phyloP scores from a whole-genome alignment of 1,140 invertebrate genomes.

The Carposina sasakii region DNA sequence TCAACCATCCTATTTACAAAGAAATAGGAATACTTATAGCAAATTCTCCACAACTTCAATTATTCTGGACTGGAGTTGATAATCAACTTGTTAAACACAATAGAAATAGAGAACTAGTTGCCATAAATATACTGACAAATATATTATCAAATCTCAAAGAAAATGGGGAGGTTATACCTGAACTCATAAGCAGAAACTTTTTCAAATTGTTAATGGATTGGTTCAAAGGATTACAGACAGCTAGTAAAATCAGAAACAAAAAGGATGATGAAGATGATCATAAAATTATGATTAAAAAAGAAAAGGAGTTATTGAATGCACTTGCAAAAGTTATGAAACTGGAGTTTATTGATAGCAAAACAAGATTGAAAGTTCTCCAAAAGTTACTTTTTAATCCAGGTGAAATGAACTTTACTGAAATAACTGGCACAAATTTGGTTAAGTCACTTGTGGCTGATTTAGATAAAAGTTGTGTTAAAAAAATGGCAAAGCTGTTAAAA shows the following conservation, averaged over 20 bases:
- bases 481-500: constrained; percentile 74
- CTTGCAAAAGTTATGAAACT: constrained; percentile 69
- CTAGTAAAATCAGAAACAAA: constrained; percentile 57
- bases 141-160: constrained; percentile 69
- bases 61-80: constrained; percentile 75
- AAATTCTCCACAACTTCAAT: constrained; percentile 56
- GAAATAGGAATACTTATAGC: constrained; percentile 70
- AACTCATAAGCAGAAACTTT: constrained; percentile 72
- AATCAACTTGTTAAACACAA: constrained; percentile 74
- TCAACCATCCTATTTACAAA: constrained; percentile 76
- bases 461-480: constrained; percentile 75
- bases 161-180: constrained; percentile 63
- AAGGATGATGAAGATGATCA: constrained; percentile 64
- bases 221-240: constrained; percentile 69
- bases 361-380: constrained; percentile 74
- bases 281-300: constrained; percentile 71
- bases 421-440: constrained; percentile 76
- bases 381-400: constrained; percentile 78
- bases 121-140: constrained; percentile 69
- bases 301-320: constrained; percentile 72
- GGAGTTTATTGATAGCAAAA: constrained; percentile 65
- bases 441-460: constrained; percentile 76
- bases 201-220: constrained; percentile 73
- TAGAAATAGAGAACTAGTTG: constrained; percentile 74
- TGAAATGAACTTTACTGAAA: constrained; percentile 81